Evolutionary conservation across 2,113 vertebrate species (phyloP).

Genomic region (Mirounga angustirostris): DNA sequence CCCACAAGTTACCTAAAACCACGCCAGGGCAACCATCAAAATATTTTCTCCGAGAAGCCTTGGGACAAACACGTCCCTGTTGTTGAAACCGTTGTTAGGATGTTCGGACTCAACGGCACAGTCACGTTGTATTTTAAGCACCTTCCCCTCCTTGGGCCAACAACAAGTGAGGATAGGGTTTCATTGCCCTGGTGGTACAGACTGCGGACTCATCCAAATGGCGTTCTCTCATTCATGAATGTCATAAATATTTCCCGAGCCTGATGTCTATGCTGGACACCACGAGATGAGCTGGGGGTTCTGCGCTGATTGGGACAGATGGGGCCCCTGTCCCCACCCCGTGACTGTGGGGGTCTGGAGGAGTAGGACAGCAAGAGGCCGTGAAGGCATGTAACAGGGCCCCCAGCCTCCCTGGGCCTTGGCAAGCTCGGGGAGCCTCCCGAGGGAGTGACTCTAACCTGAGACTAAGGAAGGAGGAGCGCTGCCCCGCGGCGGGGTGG

Average conservation of each 20-base stretch:
- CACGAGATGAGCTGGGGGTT: neutral
- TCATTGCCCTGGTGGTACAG: neutral
- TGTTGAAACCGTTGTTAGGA: rapidly evolving
- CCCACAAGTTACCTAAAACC: neutral
- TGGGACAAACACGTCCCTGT: neutral
- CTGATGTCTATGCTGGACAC: neutral
- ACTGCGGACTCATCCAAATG: neutral
- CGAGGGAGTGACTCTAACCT: neutral
- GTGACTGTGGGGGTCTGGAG: neutral
- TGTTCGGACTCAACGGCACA: rapidly evolving
- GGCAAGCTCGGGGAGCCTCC: rapidly evolving
- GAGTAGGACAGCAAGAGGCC: neutral
- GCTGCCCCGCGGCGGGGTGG: rapidly evolving
- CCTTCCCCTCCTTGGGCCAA: neutral
- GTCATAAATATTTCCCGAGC: neutral
- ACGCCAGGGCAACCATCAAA: neutral
- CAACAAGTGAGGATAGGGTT: neutral
- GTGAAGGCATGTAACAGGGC: rapidly evolving
- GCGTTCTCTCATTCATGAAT: neutral
- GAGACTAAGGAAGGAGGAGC: neutral
- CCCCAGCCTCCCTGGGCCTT: rapidly evolving
- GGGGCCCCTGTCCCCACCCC: neutral
- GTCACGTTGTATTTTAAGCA: neutral
- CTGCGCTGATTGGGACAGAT: neutral
- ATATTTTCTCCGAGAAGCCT: neutral